These are phyloP conservation scores for Oreochromis niloticus DNA, from an alignment of 2,113 vertebrate genomes.

Conservation along the genomic window DNA sequence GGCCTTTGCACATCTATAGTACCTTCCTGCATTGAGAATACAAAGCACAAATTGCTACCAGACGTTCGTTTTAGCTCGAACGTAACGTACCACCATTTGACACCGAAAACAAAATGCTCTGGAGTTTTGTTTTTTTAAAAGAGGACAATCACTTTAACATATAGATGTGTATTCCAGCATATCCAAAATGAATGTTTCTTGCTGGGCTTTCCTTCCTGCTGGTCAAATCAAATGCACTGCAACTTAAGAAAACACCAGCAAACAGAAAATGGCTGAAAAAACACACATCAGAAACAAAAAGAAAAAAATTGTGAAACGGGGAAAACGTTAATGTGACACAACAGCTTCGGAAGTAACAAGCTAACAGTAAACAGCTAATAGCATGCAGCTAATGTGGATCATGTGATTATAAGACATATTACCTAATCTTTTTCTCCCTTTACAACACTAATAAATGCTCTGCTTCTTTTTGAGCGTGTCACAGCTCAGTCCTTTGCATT, in stretches of 20 bases:
- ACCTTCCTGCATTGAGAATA: background rate
- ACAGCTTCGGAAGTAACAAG: background rate
- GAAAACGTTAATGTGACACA: background rate
- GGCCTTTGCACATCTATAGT: background rate
- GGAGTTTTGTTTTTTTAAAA: accelerated
- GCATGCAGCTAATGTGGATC: background rate
- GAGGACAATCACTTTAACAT: background rate
- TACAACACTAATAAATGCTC: background rate
- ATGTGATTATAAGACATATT: background rate
- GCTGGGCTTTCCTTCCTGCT: background rate
- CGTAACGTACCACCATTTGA: accelerated
- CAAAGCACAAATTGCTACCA: background rate
- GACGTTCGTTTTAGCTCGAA: background rate
- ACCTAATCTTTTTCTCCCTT: accelerated
- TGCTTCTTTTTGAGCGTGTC: background rate
- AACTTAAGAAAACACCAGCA: background rate
- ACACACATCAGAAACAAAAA: background rate
- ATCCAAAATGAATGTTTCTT: accelerated
- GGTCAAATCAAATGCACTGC: background rate
- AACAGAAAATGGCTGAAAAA: background rate
- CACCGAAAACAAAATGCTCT: background rate
- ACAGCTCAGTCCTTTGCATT: too few relatives aligned
- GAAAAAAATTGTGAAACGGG: accelerated
- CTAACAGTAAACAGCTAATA: background rate
- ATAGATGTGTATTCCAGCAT: background rate